These are phyloP conservation scores for Ibycter americanus DNA, from an alignment of 2,797 vertebrate genomes.

Conservation along the genomic window DNA sequence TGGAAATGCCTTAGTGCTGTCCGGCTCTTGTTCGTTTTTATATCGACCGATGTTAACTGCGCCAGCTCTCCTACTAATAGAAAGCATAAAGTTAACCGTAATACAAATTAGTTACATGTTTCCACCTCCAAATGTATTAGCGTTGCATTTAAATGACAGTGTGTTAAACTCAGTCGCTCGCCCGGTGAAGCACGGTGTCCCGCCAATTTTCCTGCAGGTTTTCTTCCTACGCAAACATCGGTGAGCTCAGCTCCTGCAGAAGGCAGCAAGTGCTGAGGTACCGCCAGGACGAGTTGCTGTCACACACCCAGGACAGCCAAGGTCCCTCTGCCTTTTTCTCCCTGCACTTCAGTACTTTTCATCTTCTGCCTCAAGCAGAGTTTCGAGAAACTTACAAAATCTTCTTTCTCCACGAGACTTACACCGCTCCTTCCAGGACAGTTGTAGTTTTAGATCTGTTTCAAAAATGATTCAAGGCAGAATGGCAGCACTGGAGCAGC, in stretches of 20 bases:
- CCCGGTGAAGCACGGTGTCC: neutral
- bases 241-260: neutral
- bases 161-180: neutral
- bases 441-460: no score
- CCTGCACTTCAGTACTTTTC: neutral
- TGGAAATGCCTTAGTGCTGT: neutral
- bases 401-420: neutral
- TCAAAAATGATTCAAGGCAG: neutral
- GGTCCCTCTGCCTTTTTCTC: neutral
- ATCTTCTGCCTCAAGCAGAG: neutral
- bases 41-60: neutral
- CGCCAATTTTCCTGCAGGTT: neutral
- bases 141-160: no score
- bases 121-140: neutral
- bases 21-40: neutral
- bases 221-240: neutral
- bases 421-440: rapidly evolving
- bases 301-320: neutral
- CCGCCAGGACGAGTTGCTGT: neutral
- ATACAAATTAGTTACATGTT: neutral
- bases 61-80: neutral
- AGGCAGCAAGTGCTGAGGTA: neutral
- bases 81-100: neutral
- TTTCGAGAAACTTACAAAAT: neutral
- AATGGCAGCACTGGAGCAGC: neutral